Percentiles rank a stretch among this genome's conserved stretches.
phyloP scores from a whole-genome alignment of 2,888 invertebrate species.

The Nasonia oneida region DNA sequence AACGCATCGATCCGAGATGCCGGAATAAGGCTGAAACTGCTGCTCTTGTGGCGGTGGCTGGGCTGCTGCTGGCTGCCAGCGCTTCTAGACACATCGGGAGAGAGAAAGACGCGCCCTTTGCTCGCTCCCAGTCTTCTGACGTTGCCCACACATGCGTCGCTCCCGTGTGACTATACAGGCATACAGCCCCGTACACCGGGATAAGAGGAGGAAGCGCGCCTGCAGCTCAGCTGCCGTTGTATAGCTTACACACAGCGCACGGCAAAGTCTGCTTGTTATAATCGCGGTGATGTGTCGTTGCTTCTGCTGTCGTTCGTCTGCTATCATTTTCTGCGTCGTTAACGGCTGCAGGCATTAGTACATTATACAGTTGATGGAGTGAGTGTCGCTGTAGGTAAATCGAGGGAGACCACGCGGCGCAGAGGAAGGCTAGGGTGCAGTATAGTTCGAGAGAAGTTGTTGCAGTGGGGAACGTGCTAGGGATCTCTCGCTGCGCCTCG shows the following conservation, averaged over 20 bases:
- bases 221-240: not conserved
- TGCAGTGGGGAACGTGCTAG: not conserved
- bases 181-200: not conserved
- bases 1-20: conserved; percentile 1
- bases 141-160: not conserved
- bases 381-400: not conserved
- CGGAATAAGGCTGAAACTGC: conserved; percentile 6
- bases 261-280: conserved; percentile 8
- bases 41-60: not conserved
- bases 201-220: not conserved
- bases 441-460: conserved; percentile 1
- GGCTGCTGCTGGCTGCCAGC: not conserved
- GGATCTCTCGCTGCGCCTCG: not conserved
- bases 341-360: not conserved
- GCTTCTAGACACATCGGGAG: not conserved
- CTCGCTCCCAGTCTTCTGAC: not conserved
- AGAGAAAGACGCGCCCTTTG: not conserved
- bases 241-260: not conserved
- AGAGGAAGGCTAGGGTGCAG: not conserved
- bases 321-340: conserved; percentile 26
- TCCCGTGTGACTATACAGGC: not conserved
- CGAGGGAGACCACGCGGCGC: not conserved
- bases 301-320: not conserved
- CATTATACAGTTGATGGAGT: conserved; percentile 3
- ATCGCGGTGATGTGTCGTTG: not conserved